Evolutionary conservation across 2,888 invertebrate genomes (phyloP), one percentile per base, ranked within the genome.

Genomic region (Entomobrya multifasciata): DNA sequence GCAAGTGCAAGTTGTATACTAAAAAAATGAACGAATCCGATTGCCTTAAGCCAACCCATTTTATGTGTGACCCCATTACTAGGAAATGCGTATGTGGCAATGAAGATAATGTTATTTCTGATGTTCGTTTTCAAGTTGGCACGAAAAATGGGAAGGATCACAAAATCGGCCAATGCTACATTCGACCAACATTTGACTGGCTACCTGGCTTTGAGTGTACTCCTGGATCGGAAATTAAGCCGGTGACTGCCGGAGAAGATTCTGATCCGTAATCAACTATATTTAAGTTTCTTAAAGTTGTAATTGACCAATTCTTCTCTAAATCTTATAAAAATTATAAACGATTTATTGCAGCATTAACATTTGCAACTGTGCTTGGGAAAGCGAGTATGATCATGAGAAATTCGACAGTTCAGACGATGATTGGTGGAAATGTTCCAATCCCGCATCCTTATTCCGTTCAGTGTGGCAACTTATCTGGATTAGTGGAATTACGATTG

Each of bases 41-140:
- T 57, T 81, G 80, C n/a, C 49, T 70, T 22, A 70, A 55, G 36
- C 55, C 80, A 11, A 81, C 80, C 5, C 67, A 81, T 70, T 55
- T 81, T 17, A 13, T 70, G 0, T 81, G 80, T 17, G 80, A 81
- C 22, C 41, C 36, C 0, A 47, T 17, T 0, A 81, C 22, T 0
- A 52, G 25, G 15, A 41, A 22, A 8, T 81, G 80, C 15, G 22
- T 52, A 8, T 81, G 80, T 17, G 27, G 55, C 0, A 20, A 25
- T 27, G 70, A 70, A 2, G 15, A 36, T n/a, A 36, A 15, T 15
- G 27, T 81, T 15, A 41, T 81, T 15, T 6, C 52, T 1, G 36
- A 20, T 0, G 55, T 70, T 8, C 80, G 55, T 6, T 81, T 81
- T 30, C 80, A 81, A 27, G 30, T 81, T 44, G 80, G 80, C 10